Base-by-base conservation (phyloP, 2,797 vertebrate species). In the Hippopotamyrus pictus region DNA sequence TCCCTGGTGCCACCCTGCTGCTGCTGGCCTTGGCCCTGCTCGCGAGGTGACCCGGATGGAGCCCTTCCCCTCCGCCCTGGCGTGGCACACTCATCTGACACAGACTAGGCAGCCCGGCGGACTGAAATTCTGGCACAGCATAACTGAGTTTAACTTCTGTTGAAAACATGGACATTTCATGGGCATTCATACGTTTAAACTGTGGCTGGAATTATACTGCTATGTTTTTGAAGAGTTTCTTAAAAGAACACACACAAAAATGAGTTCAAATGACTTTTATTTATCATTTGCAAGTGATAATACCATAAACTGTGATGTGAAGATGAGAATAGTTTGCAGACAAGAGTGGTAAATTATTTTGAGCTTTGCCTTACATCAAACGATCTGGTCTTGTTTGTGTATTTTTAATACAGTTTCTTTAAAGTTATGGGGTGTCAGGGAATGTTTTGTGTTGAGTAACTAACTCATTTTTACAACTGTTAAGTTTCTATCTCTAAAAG, bases 381-480 rank as follows among this genome's bases (percentile, higher is more conserved):
- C 90, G 94, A 97, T 96, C 97, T 95, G 96, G 96, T 96, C 95
- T 94, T 94, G 94, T 96, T 97, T 96, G 96, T 98, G 97, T 98
- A 98, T 97, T 98, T 99, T 99, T 98, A 95, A 97, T 99, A 99
- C 98, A 98, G 99, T 95, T 96, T 97, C 94, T 97, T 96, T 90
- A 97, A 97, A 97, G 96, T 95, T 93, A 94, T 90, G 93, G 79
- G 86, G 76, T 85, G 88, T 88, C 17, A 88, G 90, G 19, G 85
- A 87, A 90, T 88, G 46, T 87, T 90, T 88, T 86, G 59, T 86
- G 48, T 76, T 76, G 44, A 59, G 54, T 46, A 48, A 90, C 69
- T 90, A 53, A 57, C 83, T 90, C 89, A 91, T 91, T 92, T 90
- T 90, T 82, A 33, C 91, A 89, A 48, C 79, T n/a, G 46, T 87